phyloP scores from a whole-genome alignment of 2,113 vertebrate genomes.

The Paratilapia polleni region DNA sequence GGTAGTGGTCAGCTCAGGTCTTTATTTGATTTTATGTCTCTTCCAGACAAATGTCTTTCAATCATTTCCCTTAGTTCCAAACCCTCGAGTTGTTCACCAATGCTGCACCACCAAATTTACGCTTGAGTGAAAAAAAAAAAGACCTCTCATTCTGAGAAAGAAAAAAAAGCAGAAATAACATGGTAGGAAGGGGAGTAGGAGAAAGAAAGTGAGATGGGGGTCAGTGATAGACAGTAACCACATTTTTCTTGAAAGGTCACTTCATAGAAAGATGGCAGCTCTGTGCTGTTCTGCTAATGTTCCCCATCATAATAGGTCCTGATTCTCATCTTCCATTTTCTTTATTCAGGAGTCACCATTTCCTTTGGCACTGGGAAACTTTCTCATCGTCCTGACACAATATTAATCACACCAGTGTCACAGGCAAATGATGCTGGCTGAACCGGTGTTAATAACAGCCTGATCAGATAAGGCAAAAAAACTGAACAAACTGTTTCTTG shows the following conservation, averaged over 20 bases:
- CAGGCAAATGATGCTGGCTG: constrained; percentile 40
- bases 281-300: constrained; percentile 76
- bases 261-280: constrained; percentile 76
- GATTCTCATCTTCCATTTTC: constrained; percentile 65
- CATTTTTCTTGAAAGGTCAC: constrained; percentile 87
- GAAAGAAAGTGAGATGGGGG: constrained; percentile 20
- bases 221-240: constrained; percentile 65
- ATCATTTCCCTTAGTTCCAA: constrained; percentile 70
- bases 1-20: constrained; percentile 36
- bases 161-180: constrained; percentile 16
- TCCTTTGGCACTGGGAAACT: constrained; percentile 38
- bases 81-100: constrained; percentile 71
- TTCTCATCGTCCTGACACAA: constrained; percentile 30
- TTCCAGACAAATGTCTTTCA: constrained; percentile 71
- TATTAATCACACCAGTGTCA: constrained; percentile 56
- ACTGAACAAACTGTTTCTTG: constrained; percentile 28
- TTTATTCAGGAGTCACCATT: constrained; percentile 50
- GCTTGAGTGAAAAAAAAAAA: constrained; percentile 34
- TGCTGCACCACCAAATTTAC: constrained; percentile 51
- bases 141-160: constrained; percentile 9
- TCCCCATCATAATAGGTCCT: constrained; percentile 71
- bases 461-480: constrained; percentile 45
- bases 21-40: constrained; percentile 74
- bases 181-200: constrained; percentile 1
- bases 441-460: constrained; percentile 43